Base-by-base conservation (phyloP, 2,797 vertebrate species). In the Loris lydekkerianus region DNA sequence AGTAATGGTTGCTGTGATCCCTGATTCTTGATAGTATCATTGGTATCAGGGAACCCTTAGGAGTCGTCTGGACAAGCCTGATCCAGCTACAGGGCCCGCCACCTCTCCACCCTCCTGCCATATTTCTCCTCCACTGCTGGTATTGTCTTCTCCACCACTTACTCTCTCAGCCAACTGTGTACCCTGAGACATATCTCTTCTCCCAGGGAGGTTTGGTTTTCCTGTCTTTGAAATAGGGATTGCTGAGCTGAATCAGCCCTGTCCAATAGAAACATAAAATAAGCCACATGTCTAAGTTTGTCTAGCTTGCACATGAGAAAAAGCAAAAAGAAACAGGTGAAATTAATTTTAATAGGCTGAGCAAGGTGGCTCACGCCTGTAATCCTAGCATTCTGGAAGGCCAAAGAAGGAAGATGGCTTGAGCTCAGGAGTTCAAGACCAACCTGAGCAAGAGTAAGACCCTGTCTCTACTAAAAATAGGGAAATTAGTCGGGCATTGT, bases 321-420 rank as follows among this genome's bases (percentile, higher is more conserved):
- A 77, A 31, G n/a, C 43, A 10, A 84, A 93, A 82, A 67, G 40
- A 70, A 95, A 70, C 43, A 53, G 53, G 58, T 21, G 72, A 21
- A 40, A 83, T 78, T 43, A 46, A 63, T 88, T 90, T 72, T 67
- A 63, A 86, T 73, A 76, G 20, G 20, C 31, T 10, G 13, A 49
- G 49, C 2, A 0, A 13, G 5, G 20, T 56, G 31, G 76, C 31
- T 78, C 11, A 2, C 5, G 6, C 53, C 76, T 34, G 20, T 77
- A 78, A 78, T 34, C 49, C 20, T 56, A 56, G 76, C 49, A 23
- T 20, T 34, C 53, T 56, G 49, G 31, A 31, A 78, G n/a, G 31
- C 49, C n/a, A 6, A 78, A 49, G 76, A 5, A 18, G n/a, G 76
- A 34, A 31, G 49, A 56, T 78, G 3, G 31, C 49, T 78, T 78